A percentile compares a stretch with the other conserved stretches of the same genome.
These are phyloP conservation scores for Tetrao urogallus DNA, from an alignment of 2,113 vertebrate species.

Conservation along the genomic window DNA sequence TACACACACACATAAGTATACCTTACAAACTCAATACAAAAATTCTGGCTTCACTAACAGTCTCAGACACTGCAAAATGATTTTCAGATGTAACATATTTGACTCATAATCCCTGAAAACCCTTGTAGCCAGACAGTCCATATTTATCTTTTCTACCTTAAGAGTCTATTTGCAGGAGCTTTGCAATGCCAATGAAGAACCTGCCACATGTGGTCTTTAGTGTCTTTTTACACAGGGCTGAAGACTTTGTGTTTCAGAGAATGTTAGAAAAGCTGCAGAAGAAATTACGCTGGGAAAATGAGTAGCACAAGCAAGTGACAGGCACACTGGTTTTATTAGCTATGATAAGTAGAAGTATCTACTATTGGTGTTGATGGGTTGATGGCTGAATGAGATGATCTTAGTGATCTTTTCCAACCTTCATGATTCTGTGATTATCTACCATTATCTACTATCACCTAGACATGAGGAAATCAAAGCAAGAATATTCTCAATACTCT, in stretches of 20 bases:
- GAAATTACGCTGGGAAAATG: neutral
- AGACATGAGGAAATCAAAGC: neutral
- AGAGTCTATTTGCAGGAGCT: neutral
- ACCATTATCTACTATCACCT: neutral
- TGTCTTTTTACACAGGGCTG: neutral
- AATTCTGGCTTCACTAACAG: neutral
- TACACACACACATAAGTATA: neutral
- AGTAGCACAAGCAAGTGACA: neutral
- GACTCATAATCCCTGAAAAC: constrained; percentile 13
- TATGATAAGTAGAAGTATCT: neutral
- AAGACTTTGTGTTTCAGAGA: neutral
- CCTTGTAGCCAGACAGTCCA: constrained; percentile 26
- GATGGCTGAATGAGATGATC: no score
- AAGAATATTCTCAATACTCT: neutral
- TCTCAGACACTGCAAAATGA: neutral
- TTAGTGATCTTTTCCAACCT: no score
- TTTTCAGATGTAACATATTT: constrained; percentile 26
- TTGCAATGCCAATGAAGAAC: neutral
- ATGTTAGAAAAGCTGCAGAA: neutral
- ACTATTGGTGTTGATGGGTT: no score
- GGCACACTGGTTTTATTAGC: neutral
- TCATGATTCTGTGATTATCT: no score
- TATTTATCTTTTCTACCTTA: constrained; percentile 6
- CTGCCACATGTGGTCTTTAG: neutral
- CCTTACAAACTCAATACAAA: neutral